These are phyloP conservation scores for Bombus terrestris DNA, from an alignment of 1,140 invertebrate species.

Conservation along the genomic window DNA sequence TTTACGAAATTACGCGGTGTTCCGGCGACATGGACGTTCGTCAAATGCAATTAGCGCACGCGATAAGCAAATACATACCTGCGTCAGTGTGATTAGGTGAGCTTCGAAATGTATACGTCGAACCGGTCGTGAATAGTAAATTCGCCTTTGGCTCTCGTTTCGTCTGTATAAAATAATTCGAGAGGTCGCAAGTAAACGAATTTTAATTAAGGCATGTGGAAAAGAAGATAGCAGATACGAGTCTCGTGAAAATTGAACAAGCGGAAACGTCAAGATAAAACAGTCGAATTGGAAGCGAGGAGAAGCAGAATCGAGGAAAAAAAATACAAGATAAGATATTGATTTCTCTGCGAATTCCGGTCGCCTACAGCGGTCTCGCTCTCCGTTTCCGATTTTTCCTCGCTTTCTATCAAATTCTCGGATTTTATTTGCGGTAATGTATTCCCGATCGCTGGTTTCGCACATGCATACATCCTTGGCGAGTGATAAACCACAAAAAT, in stretches of 20 bases:
- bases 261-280: slow-evolving; percentile 39
- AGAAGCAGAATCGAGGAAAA: background rate
- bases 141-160: background rate
- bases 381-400: background rate
- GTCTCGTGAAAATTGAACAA: slow-evolving; percentile 4
- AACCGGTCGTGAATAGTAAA: too few relatives aligned
- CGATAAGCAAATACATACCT: slow-evolving; percentile 21
- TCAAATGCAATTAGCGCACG: slow-evolving; percentile 12
- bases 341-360: slow-evolving; percentile 16
- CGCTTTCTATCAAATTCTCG: background rate
- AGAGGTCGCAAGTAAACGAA: slow-evolving; percentile 4
- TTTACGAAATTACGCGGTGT: background rate
- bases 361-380: background rate
- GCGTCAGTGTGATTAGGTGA: background rate
- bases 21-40: background rate
- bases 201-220: slow-evolving; percentile 45
- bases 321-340: slow-evolving; percentile 38
- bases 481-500: background rate
- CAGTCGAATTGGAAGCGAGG: background rate
- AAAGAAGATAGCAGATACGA: slow-evolving; percentile 13
- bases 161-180: background rate
- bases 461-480: background rate
- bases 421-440: slow-evolving; percentile 32
- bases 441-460: slow-evolving; percentile 20
- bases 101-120: background rate